These are phyloP conservation scores for Paracanthobrama guichenoti DNA, from an alignment of 2,113 vertebrate genomes.

Conservation along the genomic window DNA sequence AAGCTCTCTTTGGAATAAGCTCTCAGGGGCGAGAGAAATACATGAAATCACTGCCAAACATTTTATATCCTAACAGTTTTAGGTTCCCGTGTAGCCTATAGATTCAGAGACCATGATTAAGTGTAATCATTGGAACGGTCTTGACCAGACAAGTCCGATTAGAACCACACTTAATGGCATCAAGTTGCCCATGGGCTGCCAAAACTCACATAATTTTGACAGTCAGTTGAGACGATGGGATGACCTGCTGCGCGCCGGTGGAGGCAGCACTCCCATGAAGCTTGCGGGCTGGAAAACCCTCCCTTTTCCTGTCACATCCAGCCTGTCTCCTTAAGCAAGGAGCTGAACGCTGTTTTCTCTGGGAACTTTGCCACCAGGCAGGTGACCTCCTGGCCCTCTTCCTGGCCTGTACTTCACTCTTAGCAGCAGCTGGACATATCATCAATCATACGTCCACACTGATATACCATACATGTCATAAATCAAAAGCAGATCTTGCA, in stretches of 20 bases:
- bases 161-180: conserved; percentile 27
- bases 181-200: conserved; percentile 5
- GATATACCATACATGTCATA: neutral
- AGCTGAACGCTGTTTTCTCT: neutral
- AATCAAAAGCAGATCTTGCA: neutral
- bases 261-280: conserved; percentile 57
- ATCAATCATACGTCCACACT: conserved; percentile 13
- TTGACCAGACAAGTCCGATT: conserved; percentile 24
- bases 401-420: conserved; percentile 10
- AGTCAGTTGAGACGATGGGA: conserved; percentile 71
- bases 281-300: conserved; percentile 21
- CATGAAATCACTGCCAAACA: conserved; percentile 20
- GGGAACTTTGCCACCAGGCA: conserved; percentile 26
- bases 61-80: conserved; percentile 33
- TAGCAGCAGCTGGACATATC: neutral
- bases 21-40: conserved; percentile 58
- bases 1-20: conserved; percentile 58
- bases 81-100: conserved; percentile 10
- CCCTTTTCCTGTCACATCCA: conserved; percentile 24
- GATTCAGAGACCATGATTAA: conserved; percentile 31
- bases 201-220: conserved; percentile 65
- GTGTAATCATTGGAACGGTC: conserved; percentile 18
- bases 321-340: conserved; percentile 4
- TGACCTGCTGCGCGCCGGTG: conserved; percentile 69
- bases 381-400: conserved; percentile 24